These are phyloP conservation scores for Ennomos quercinarius DNA, from an alignment of 2,888 invertebrate species.

Conservation along the genomic window DNA sequence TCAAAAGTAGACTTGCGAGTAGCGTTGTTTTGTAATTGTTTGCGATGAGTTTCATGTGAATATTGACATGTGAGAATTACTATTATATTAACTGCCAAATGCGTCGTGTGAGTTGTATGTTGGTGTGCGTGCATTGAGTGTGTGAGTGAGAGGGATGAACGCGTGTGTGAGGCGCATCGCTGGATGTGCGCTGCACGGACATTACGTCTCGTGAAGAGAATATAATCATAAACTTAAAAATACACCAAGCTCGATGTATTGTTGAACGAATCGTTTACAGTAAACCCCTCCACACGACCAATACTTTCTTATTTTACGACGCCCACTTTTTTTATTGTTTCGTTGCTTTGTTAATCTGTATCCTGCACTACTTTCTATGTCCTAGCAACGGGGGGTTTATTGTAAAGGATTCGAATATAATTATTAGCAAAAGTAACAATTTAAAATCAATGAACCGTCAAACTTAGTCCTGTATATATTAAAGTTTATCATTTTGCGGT, in stretches of 20 bases:
- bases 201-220: conserved; percentile 73
- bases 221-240: conserved; percentile 78
- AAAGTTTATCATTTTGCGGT: conserved; percentile 79
- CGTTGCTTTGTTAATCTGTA: conserved; percentile 54
- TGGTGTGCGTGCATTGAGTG: conserved; percentile 40
- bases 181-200: conserved; percentile 56
- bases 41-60: conserved; percentile 69
- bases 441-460: conserved; percentile 75
- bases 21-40: conserved; percentile 55
- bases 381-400: conserved; percentile 64
- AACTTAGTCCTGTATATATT: conserved; percentile 82
- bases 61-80: conserved; percentile 68
- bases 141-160: conserved; percentile 33
- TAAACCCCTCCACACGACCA: conserved; percentile 70
- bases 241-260: conserved; percentile 78
- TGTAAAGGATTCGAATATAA: conserved; percentile 64
- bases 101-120: conserved; percentile 53
- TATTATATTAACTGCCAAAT: conserved; percentile 80
- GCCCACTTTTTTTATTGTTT: conserved; percentile 53
- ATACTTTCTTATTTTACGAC: conserved; percentile 58
- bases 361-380: conserved; percentile 61
- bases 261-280: conserved; percentile 64
- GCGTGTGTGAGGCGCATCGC: conserved; percentile 39
- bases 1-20: conserved; percentile 41
- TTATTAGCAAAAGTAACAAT: conserved; percentile 71